Evolutionary conservation across 1,140 invertebrate species (phyloP).

Genomic region (Heliothis subflexa): DNA sequence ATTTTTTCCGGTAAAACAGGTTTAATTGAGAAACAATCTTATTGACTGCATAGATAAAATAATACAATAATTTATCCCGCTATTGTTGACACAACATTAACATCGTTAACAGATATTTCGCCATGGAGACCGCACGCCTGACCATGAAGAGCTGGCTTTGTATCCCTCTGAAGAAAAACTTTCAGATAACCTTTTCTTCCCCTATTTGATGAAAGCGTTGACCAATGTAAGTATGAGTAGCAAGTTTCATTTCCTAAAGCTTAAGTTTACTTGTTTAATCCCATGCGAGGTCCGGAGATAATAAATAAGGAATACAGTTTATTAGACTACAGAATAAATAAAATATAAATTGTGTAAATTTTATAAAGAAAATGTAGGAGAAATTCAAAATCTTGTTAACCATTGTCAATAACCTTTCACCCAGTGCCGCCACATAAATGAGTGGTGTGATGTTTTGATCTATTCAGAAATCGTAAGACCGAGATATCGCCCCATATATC

Average conservation of each 20-base stretch:
- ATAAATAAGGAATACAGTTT: no score
- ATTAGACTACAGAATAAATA: no score
- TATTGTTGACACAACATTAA: background rate
- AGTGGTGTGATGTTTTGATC: background rate
- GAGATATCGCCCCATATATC: no score
- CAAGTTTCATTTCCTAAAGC: background rate
- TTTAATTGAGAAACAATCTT: no score
- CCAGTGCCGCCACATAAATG: background rate
- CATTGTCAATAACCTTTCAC: no score
- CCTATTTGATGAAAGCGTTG: conserved; percentile 90
- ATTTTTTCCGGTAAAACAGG: no score
- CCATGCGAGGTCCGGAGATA: background rate
- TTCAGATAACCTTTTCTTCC: conserved; percentile 87
- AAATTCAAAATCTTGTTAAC: no score
- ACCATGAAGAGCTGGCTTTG: conserved; percentile 83
- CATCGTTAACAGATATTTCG: conserved; percentile 87
- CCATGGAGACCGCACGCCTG: conserved; percentile 92
- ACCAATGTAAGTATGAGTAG: conserved; percentile 88
- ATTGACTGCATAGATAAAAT: no score
- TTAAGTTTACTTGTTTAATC: no score
- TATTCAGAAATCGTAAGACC: background rate
- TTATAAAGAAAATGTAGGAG: no score
- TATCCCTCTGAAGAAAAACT: conserved; percentile 89
- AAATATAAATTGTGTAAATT: no score
- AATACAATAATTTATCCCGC: no score